Evolutionary conservation across 2,888 invertebrate species (phyloP).

Genomic region (Bellardia bayeri): DNA sequence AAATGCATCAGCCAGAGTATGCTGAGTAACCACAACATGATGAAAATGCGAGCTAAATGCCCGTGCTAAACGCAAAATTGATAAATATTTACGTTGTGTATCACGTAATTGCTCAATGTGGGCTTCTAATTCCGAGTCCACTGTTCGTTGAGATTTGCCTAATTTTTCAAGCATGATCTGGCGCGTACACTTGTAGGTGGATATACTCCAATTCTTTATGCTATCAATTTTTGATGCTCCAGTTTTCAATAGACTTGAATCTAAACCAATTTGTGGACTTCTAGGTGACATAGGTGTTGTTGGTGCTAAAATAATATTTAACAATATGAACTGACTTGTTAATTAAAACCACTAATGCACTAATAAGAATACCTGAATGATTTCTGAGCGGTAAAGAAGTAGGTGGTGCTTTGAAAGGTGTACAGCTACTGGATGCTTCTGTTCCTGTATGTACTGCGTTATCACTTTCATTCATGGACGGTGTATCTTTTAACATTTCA

Average conservation of each 20-base stretch:
- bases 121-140: constrained; percentile 96
- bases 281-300: constrained; percentile 85
- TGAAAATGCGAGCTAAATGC: constrained; percentile 95
- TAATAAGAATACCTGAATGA: constrained; percentile 85
- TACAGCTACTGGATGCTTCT: constrained; percentile 85
- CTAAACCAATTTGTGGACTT: constrained; percentile 79
- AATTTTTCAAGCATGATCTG: constrained; percentile 98
- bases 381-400: constrained; percentile 90
- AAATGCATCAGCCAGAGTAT: constrained; percentile 96
- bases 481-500: constrained; percentile 93
- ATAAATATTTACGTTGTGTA: constrained; percentile 96
- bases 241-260: constrained; percentile 80
- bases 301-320: constrained; percentile 79
- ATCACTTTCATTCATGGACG: constrained; percentile 90
- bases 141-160: constrained; percentile 95
- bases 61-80: constrained; percentile 93
- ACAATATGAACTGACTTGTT: neutral
- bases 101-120: constrained; percentile 97
- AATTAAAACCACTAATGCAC: neutral
- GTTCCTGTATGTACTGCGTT: constrained; percentile 91
- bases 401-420: constrained; percentile 87
- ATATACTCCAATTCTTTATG: constrained; percentile 98
- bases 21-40: constrained; percentile 93
- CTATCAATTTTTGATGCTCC: constrained; percentile 93
- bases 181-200: constrained; percentile 98